A percentile compares a stretch with the other conserved stretches of the same genome.
These are phyloP conservation scores for Strigops habroptila DNA, from an alignment of 2,113 vertebrate genomes.

Conservation along the genomic window DNA sequence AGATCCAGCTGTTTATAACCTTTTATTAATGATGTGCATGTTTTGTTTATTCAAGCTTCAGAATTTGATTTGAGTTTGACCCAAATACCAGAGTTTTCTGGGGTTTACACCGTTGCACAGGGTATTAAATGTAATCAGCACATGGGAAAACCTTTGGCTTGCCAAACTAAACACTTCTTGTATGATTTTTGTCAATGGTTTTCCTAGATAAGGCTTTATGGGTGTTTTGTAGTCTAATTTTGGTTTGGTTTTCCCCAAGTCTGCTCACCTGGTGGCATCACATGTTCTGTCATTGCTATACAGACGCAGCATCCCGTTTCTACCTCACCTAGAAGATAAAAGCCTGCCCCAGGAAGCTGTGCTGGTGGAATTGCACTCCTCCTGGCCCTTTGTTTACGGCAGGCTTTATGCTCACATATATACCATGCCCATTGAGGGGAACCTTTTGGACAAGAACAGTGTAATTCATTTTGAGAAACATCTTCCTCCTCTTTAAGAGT, in stretches of 20 bases:
- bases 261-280: not conserved
- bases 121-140: not conserved
- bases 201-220: not conserved
- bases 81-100: not conserved
- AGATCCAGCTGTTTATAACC: not conserved
- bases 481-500: not conserved
- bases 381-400: not conserved
- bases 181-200: not conserved
- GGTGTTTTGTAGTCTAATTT: not conserved
- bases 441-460: not conserved
- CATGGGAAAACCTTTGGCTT: not conserved
- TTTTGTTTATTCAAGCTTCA: not conserved
- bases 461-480: conserved; percentile 28
- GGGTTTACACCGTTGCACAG: not conserved
- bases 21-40: not conserved
- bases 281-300: not conserved
- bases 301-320: not conserved
- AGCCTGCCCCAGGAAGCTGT: not conserved
- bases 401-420: not conserved
- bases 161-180: not conserved
- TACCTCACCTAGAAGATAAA: not conserved
- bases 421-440: not conserved
- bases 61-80: not conserved
- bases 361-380: not conserved
- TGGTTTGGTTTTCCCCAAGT: not conserved